These are phyloP conservation scores for Anas platyrhynchos DNA, from an alignment of 2,113 vertebrate genomes.

Conservation along the genomic window DNA sequence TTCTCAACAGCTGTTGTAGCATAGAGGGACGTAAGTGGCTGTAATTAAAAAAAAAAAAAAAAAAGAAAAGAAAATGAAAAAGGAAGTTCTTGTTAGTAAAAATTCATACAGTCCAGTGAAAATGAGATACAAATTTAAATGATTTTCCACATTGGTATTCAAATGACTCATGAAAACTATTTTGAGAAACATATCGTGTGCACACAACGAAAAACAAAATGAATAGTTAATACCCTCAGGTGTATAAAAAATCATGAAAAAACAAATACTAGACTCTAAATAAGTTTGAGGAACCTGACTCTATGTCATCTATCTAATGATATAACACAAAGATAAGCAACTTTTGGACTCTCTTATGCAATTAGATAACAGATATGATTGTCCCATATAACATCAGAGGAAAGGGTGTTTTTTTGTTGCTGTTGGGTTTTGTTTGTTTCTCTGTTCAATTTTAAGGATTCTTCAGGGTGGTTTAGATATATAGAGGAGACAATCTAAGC, in stretches of 20 bases:
- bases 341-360: background rate
- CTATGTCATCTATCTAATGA: background rate
- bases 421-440: background rate
- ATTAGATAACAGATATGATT: background rate
- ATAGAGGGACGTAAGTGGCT: slow-evolving; percentile 96
- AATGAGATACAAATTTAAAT: background rate
- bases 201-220: background rate
- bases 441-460: background rate
- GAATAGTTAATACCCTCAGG: background rate
- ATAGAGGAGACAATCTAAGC: background rate
- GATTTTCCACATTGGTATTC: background rate
- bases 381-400: background rate
- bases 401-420: background rate
- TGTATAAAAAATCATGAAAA: background rate
- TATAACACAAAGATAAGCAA: background rate
- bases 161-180: background rate
- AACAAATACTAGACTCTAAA: background rate
- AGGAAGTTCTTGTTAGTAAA: background rate
- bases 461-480: background rate
- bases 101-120: background rate
- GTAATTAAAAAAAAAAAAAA: background rate
- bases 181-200: background rate
- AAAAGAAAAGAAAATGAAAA: background rate
- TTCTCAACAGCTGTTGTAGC: slow-evolving; percentile 93
- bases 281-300: background rate